Conservation (phyloP, 2,888 invertebrate species). For the Pseudolycoriella hygida region DNA sequence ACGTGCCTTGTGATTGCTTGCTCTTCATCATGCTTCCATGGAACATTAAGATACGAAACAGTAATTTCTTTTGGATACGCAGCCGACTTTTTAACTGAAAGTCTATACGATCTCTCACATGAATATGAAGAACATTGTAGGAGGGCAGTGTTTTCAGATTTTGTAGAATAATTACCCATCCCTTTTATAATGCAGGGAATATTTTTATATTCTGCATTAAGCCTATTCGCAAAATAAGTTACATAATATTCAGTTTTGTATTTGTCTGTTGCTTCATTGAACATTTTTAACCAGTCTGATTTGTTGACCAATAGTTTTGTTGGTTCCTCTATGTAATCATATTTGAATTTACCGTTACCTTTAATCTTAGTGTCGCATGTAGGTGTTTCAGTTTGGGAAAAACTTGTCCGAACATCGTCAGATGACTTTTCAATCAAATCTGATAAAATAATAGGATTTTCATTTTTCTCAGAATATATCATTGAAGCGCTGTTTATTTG, state of each 20-base stretch:
- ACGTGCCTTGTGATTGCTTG: too few species aligned
- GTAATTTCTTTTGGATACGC: not conserved
- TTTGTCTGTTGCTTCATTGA: not conserved
- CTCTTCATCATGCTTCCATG: too few species aligned
- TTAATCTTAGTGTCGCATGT: too few species aligned
- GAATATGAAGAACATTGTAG: not conserved
- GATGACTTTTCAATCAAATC: too few species aligned
- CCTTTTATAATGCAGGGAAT: not conserved
- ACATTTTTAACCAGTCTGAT: not conserved
- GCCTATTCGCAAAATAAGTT: conserved; percentile 1
- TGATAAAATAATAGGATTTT: too few species aligned
- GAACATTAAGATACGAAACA: too few species aligned
- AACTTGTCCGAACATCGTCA: too few species aligned
- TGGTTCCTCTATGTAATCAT: not conserved
- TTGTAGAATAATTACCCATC: not conserved
- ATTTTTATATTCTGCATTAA: not conserved
- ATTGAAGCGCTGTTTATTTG: too few species aligned
- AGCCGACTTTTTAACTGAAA: not conserved
- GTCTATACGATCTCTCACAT: not conserved
- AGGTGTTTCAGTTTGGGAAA: too few species aligned
- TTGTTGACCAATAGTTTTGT: not conserved
- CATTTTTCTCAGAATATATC: too few species aligned
- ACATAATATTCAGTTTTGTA: not conserved
- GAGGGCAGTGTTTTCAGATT: not conserved
- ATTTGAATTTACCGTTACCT: too few species aligned